Evolutionary conservation across 1,140 invertebrate genomes (phyloP).

Genomic region (Chionoecetes opilio): DNA sequence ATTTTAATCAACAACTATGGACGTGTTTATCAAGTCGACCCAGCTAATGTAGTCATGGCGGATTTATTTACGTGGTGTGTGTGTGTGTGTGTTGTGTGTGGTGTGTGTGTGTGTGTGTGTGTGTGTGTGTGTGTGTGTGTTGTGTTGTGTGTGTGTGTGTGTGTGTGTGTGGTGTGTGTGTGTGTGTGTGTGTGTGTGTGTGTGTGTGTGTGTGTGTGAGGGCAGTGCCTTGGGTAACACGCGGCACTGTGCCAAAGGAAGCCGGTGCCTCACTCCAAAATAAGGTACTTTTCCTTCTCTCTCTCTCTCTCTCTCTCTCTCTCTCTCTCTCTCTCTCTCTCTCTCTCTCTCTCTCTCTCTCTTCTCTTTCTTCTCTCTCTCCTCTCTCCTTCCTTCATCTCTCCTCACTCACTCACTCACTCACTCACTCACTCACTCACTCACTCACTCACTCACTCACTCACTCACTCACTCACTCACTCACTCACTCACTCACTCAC

Average conservation of each 20-base stretch:
- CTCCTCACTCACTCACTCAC: too few relatives aligned
- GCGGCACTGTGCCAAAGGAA: neutral
- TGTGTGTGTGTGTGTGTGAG: conserved; percentile 22
- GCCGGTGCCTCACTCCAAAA: neutral
- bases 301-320: neutral
- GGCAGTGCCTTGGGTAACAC: neutral
- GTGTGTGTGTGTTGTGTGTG: conserved; percentile 7
- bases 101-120: conserved; percentile 14
- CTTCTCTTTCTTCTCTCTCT: neutral
- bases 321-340: neutral
- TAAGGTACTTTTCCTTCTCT: neutral
- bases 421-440: too few relatives aligned
- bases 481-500: too few relatives aligned
- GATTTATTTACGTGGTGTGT: neutral
- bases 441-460: too few relatives aligned
- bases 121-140: neutral
- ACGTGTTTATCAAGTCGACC: too few relatives aligned
- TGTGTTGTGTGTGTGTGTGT: neutral
- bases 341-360: neutral
- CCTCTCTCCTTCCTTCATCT: neutral
- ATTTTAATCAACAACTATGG: too few relatives aligned
- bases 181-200: conserved; percentile 22
- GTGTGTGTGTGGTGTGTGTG: neutral
- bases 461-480: too few relatives aligned
- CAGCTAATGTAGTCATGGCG: too few relatives aligned